Conservation (phyloP, 2,797 vertebrate genomes). For the Arremon aurantiirostris region DNA sequence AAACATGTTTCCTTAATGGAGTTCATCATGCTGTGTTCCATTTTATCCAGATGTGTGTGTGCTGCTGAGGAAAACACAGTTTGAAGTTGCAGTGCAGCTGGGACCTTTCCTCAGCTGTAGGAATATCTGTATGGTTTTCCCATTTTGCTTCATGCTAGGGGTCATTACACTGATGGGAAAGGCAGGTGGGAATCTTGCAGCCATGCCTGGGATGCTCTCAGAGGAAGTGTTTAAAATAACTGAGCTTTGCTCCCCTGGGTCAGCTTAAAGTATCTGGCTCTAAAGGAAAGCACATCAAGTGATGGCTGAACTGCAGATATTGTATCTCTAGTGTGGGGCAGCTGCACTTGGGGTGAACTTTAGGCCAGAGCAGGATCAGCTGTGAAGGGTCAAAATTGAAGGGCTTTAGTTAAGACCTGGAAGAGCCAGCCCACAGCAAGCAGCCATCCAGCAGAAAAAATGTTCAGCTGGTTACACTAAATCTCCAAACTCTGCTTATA, state of each 20-base stretch:
- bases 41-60: neutral
- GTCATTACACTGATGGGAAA: neutral
- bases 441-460: neutral
- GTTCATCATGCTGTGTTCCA: neutral
- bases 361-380: neutral
- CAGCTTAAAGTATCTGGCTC: neutral
- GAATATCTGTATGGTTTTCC: neutral
- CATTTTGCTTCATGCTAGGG: neutral
- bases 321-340: neutral
- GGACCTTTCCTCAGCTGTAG: neutral
- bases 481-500: neutral
- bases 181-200: slow-evolving; percentile 14
- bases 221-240: slow-evolving; percentile 57
- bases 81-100: neutral
- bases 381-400: neutral
- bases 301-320: neutral
- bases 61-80: neutral
- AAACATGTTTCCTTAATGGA: neutral
- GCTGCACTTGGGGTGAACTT: neutral
- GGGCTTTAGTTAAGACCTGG: neutral
- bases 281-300: neutral
- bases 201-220: neutral
- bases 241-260: neutral
- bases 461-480: neutral
- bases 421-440: neutral